Evolutionary conservation across 2,113 vertebrate genomes (phyloP).

Genomic region (Gallinago media): DNA sequence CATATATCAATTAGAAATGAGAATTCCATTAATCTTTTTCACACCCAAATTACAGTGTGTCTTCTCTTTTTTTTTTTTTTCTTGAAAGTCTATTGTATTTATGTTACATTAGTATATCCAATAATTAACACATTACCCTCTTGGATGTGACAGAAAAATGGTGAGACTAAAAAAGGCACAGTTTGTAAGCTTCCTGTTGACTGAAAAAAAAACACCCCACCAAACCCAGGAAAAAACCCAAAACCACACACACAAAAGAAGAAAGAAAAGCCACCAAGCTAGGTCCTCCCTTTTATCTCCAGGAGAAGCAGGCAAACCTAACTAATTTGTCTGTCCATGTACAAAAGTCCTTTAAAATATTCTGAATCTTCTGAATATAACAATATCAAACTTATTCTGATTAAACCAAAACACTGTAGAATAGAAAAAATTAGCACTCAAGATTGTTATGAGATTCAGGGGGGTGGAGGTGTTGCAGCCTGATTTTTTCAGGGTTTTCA

Average conservation of each 20-base stretch:
- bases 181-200: background rate
- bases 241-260: background rate
- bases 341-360: background rate
- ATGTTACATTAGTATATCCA: background rate
- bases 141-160: background rate
- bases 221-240: background rate
- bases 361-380: background rate
- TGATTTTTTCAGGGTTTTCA: fast-evolving
- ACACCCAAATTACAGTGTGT: background rate
- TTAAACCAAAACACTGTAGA: background rate
- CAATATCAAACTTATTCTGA: background rate
- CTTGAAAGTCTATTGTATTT: background rate
- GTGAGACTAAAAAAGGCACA: background rate
- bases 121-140: background rate
- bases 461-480: background rate
- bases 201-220: background rate
- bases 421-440: background rate
- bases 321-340: background rate
- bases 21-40: background rate
- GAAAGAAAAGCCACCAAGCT: background rate
- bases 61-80: background rate
- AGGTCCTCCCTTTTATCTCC: background rate
- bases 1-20: background rate
- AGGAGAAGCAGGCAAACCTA: background rate
- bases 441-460: background rate